phyloP scores from a whole-genome alignment of 2,888 invertebrate genomes.

The Tetranychus piercei region DNA sequence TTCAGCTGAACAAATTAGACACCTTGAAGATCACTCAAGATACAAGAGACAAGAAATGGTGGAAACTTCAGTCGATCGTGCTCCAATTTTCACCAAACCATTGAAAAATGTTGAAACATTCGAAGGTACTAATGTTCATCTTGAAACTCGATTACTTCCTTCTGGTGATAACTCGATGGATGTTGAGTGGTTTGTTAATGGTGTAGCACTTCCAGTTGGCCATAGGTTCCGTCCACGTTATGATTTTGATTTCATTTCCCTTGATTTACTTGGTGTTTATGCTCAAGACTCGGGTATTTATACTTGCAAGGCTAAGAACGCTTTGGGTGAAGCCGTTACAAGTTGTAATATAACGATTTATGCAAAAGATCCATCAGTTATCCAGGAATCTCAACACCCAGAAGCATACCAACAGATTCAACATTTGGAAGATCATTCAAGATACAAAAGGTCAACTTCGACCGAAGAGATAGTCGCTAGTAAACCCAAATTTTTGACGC shows the following conservation, averaged over 20 bases:
- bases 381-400: slow-evolving; percentile 64
- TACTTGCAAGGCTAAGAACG: slow-evolving; percentile 61
- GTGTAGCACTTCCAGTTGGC: slow-evolving; percentile 43
- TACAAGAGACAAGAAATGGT: neutral
- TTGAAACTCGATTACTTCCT: slow-evolving; percentile 83
- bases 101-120: slow-evolving; percentile 34
- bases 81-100: neutral
- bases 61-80: neutral
- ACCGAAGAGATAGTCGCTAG: slow-evolving; percentile 52
- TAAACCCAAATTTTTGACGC: slow-evolving; percentile 34
- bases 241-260: slow-evolving; percentile 89
- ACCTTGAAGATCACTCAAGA: slow-evolving; percentile 44
- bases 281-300: slow-evolving; percentile 80
- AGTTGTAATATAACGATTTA: neutral
- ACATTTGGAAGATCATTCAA: slow-evolving; percentile 46
- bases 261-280: slow-evolving; percentile 60
- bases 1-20: slow-evolving; percentile 73
- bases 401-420: slow-evolving; percentile 79
- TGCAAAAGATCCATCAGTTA: neutral
- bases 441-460: slow-evolving; percentile 47
- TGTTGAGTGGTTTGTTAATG: slow-evolving; percentile 71
- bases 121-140: slow-evolving; percentile 70
- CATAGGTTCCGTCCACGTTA: slow-evolving; percentile 31
- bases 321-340: slow-evolving; percentile 67
- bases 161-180: slow-evolving; percentile 68